Conservation (phyloP, 2,888 invertebrate genomes). For the Dynastes maya region DNA sequence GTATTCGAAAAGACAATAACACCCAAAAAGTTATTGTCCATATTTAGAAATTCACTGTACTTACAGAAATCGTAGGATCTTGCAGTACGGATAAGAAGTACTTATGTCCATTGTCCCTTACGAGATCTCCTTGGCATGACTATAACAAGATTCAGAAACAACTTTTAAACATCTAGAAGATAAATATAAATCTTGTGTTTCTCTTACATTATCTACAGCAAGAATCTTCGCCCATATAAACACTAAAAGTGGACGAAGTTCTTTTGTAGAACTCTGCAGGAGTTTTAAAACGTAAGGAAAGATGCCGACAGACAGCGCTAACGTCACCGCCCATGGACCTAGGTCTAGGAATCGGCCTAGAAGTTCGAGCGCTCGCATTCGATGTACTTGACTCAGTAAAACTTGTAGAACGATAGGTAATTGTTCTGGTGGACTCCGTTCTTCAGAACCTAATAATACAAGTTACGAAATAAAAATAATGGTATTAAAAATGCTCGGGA, state of each 20-base stretch:
- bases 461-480: conserved; percentile 23
- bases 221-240: conserved; percentile 99
- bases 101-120: conserved; percentile 94
- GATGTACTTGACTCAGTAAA: conserved; percentile 84
- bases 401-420: conserved; percentile 97
- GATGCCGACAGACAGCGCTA: conserved; percentile 97
- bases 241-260: conserved; percentile 92
- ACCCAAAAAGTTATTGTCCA: no score
- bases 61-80: conserved; percentile 87
- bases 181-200: not conserved
- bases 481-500: not conserved
- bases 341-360: conserved; percentile 95
- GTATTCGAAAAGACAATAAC: no score
- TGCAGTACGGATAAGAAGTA: conserved; percentile 95
- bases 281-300: conserved; percentile 99
- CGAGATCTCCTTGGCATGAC: conserved; percentile 95
- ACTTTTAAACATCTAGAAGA: not conserved
- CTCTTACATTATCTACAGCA: conserved; percentile 91
- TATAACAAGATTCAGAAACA: conserved; percentile 69
- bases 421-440: conserved; percentile 93
- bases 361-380: conserved; percentile 94
- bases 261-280: conserved; percentile 94
- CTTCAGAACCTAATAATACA: conserved; percentile 73
- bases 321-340: conserved; percentile 96
- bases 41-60: conserved; percentile 62